These are phyloP conservation scores for Natator depressus DNA, from an alignment of 2,113 vertebrate species.

Conservation along the genomic window DNA sequence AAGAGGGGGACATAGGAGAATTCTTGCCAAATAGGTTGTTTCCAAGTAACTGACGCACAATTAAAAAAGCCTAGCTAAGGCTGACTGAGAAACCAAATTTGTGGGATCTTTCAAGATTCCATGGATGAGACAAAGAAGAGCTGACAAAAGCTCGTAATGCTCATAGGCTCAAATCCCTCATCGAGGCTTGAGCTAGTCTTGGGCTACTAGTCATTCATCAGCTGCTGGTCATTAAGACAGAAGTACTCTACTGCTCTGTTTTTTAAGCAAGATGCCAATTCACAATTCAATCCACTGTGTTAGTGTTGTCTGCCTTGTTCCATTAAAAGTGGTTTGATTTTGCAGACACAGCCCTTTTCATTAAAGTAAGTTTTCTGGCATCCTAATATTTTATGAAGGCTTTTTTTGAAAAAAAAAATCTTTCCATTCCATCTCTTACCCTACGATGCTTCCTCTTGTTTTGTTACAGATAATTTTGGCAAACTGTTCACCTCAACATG, in stretches of 20 bases:
- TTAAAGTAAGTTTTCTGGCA: conserved; percentile 1
- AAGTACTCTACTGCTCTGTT: neutral
- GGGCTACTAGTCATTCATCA: neutral
- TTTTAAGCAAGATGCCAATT: neutral
- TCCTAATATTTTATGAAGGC: neutral
- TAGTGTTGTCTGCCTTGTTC: neutral
- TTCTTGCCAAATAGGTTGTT: conserved; percentile 24
- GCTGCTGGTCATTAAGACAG: neutral
- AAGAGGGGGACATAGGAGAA: neutral
- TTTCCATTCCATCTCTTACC: neutral
- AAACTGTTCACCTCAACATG: neutral
- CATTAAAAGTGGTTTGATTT: neutral
- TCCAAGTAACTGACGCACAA: conserved; percentile 26
- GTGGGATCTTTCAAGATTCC: conserved; percentile 42
- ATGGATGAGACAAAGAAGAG: neutral
- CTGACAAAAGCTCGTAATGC: conserved; percentile 47
- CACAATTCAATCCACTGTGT: neutral
- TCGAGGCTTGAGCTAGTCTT: neutral
- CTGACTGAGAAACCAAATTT: conserved; percentile 24
- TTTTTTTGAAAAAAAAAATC: conserved; percentile 10
- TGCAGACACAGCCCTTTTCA: neutral
- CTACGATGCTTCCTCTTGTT: neutral
- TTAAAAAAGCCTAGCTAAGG: conserved; percentile 32
- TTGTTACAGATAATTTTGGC: neutral
- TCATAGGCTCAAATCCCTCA: conserved; percentile 33